Evolutionary conservation across 1,140 invertebrate genomes (phyloP).

Genomic region (Amyelois transitella): DNA sequence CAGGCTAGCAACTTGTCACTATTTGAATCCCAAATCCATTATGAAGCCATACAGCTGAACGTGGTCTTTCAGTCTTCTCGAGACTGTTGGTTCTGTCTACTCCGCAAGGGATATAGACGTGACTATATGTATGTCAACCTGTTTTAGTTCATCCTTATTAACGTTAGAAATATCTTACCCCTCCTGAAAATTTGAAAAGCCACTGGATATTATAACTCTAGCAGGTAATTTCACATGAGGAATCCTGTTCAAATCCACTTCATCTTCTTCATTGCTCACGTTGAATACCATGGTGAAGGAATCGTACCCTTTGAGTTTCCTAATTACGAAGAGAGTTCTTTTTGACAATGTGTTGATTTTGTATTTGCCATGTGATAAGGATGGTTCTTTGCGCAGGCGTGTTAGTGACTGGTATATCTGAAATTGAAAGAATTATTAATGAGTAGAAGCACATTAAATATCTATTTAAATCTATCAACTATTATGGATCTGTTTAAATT

Average conservation of each 20-base stretch:
- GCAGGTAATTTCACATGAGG: constrained; percentile 38
- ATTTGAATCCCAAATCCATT: too few species aligned
- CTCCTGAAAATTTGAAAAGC: constrained; percentile 54
- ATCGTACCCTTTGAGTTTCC: constrained; percentile 40
- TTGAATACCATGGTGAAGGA: constrained; percentile 57
- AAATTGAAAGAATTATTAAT: constrained; percentile 13
- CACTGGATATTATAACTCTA: constrained; percentile 47
- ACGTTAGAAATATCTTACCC: constrained; percentile 23
- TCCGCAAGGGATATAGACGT: too few species aligned
- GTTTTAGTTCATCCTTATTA: too few species aligned
- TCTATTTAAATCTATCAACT: too few species aligned
- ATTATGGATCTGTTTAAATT: too few species aligned
- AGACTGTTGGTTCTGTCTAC: too few species aligned
- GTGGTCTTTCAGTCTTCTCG: too few species aligned
- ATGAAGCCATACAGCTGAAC: too few species aligned
- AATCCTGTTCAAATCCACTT: constrained; percentile 31
- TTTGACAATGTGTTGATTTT: constrained; percentile 46
- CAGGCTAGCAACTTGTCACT: too few species aligned
- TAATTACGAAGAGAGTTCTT: constrained; percentile 36
- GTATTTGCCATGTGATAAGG: constrained; percentile 54
- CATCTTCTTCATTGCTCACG: constrained; percentile 38
- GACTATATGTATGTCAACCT: too few species aligned
- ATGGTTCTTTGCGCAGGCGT: constrained; percentile 36
- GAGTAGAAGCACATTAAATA: too few species aligned
- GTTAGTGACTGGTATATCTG: constrained; percentile 59